These are phyloP conservation scores for Venustoraphidia nigricollis DNA, from an alignment of 2,888 invertebrate genomes.

Conservation along the genomic window DNA sequence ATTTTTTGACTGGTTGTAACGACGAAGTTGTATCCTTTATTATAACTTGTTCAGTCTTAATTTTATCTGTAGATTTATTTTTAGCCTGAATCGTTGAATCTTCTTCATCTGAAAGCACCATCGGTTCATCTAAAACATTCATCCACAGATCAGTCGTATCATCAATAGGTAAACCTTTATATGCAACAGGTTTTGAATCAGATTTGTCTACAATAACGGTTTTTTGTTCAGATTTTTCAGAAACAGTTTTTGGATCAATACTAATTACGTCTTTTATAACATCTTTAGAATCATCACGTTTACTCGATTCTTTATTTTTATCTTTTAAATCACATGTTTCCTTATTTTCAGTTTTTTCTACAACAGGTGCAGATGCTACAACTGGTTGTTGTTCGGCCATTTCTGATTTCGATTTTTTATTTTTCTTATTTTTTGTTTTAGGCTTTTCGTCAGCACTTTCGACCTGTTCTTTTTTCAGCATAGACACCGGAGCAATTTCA, in stretches of 20 bases:
- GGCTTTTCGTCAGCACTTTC: too few relatives aligned
- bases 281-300: neutral
- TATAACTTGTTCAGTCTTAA: neutral
- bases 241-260: constrained; percentile 4
- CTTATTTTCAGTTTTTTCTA: neutral
- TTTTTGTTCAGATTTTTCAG: constrained; percentile 5
- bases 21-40: neutral
- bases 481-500: too few relatives aligned
- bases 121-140: constrained; percentile 18
- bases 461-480: too few relatives aligned
- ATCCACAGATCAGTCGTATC: constrained; percentile 22
- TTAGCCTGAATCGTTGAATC: constrained; percentile 1
- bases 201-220: constrained; percentile 2
- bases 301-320: neutral
- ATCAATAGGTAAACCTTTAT: constrained; percentile 16
- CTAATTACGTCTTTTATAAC: constrained; percentile 7
- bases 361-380: neutral
- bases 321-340: neutral
- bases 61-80: neutral
- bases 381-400: constrained; percentile 2
- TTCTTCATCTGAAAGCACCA: constrained; percentile 16
- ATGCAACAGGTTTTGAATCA: neutral
- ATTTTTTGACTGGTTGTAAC: neutral
- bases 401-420: neutral
- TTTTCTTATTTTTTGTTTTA: too few relatives aligned